phyloP scores from a whole-genome alignment of 2,888 invertebrate genomes.

The Lagria hirta region DNA sequence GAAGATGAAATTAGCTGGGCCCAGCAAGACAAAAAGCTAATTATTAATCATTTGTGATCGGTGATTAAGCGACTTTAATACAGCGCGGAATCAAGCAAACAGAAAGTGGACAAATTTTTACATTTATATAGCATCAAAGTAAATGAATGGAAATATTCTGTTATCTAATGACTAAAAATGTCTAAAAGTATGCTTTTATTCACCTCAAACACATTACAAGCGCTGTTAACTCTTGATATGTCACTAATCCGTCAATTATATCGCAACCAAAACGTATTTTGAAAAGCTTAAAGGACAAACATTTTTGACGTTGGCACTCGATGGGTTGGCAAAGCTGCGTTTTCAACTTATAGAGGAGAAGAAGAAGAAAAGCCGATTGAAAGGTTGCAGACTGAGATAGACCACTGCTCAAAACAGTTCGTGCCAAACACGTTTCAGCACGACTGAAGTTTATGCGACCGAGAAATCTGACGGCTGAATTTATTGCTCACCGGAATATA shows the following conservation, averaged over 20 bases:
- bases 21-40: slow-evolving; percentile 26
- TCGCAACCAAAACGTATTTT: slow-evolving; percentile 8
- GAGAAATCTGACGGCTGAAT: slow-evolving; percentile 28
- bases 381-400: slow-evolving; percentile 13
- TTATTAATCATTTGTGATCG: too few species aligned
- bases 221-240: slow-evolving; percentile 13
- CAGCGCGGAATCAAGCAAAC: slow-evolving; percentile 7
- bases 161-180: slow-evolving; percentile 11
- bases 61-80: too few species aligned
- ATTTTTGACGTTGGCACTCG: slow-evolving; percentile 13
- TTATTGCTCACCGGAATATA: slow-evolving; percentile 28
- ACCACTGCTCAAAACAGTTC: slow-evolving; percentile 24
- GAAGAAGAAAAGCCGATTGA: slow-evolving; percentile 18
- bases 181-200: slow-evolving; percentile 3
- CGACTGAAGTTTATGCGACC: slow-evolving; percentile 29
- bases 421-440: slow-evolving; percentile 29
- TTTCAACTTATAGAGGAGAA: slow-evolving; percentile 16
- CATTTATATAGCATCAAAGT: slow-evolving; percentile 10
- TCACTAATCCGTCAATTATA: slow-evolving; percentile 13
- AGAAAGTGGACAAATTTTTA: slow-evolving; percentile 11
- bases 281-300: slow-evolving; percentile 12
- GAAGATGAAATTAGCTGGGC: slow-evolving; percentile 23
- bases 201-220: slow-evolving; percentile 3
- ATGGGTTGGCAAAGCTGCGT: slow-evolving; percentile 13
- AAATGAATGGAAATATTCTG: slow-evolving; percentile 14